Conservation (phyloP, 1,140 invertebrate species). For the Mizuhopecten yessoensis region DNA sequence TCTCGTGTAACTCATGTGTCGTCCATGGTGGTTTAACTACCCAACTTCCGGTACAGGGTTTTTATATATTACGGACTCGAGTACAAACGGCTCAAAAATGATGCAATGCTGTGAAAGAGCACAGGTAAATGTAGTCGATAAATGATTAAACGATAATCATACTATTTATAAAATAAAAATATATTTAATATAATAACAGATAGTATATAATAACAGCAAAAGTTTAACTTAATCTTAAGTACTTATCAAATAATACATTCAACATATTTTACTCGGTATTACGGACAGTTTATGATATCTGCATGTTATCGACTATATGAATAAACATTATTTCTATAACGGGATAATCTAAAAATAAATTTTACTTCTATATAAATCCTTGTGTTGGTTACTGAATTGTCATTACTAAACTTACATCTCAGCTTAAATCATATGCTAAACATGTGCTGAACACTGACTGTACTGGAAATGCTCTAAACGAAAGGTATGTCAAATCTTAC, state of each 20-base stretch:
- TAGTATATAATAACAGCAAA: no score
- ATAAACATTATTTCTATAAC: background rate
- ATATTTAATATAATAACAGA: background rate
- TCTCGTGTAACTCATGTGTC: constrained; percentile 16
- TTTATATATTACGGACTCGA: background rate
- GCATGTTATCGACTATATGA: background rate
- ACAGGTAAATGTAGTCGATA: background rate
- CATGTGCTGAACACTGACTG: background rate
- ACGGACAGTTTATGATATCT: no score
- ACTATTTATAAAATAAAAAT: background rate
- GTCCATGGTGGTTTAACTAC: background rate
- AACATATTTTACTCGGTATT: no score
- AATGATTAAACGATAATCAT: background rate
- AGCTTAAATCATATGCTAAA: background rate
- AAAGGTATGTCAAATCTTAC: background rate
- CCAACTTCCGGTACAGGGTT: background rate
- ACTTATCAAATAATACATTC: no score
- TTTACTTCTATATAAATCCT: background rate
- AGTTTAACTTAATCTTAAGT: no score
- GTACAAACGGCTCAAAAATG: background rate
- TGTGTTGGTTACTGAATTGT: background rate
- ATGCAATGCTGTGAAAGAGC: background rate
- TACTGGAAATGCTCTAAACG: background rate
- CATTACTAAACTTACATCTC: background rate
- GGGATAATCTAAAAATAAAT: background rate